Conservation (phyloP, 2,797 vertebrate genomes). For the Rhinogobio ventralis region DNA sequence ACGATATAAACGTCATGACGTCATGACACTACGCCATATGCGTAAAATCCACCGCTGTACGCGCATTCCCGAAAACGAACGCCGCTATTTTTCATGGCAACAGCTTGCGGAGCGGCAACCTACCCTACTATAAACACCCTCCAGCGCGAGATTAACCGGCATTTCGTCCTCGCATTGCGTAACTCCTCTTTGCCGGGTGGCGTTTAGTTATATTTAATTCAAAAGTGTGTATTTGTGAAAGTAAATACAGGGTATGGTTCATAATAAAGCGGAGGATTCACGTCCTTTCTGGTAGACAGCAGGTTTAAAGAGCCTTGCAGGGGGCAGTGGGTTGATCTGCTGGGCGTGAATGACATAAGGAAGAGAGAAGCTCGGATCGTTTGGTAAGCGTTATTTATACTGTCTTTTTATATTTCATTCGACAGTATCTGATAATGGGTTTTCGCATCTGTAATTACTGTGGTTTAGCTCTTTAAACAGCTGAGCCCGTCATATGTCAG, state of each 20-base stretch:
- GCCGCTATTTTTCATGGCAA: slow-evolving; percentile 43
- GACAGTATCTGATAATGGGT: neutral
- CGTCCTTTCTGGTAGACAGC: slow-evolving; percentile 20
- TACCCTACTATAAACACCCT: slow-evolving; percentile 27
- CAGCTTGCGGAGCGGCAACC: slow-evolving; percentile 33
- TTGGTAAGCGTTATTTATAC: slow-evolving; percentile 19
- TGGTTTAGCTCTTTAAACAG: slow-evolving; percentile 25
- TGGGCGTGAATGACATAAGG: slow-evolving; percentile 67
- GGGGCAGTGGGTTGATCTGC: slow-evolving; percentile 39
- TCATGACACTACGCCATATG: neutral
- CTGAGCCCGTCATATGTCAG: slow-evolving; percentile 16
- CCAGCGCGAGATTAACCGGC: slow-evolving; percentile 41
- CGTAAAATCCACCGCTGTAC: slow-evolving; percentile 7
- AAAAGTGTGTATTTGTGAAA: neutral
- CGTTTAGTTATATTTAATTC: slow-evolving; percentile 10
- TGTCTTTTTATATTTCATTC: neutral
- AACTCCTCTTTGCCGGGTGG: slow-evolving; percentile 11
- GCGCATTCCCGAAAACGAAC: slow-evolving; percentile 22
- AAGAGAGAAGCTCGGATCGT: slow-evolving; percentile 53
- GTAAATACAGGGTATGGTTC: slow-evolving; percentile 4
- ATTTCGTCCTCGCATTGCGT: slow-evolving; percentile 35
- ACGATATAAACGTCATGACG: slow-evolving; percentile 13
- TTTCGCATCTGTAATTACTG: neutral
- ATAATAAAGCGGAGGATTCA: neutral
- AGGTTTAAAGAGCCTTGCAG: slow-evolving; percentile 40